Evolutionary conservation across 2,113 vertebrate species (phyloP), one percentile per base, ranked within the genome.

Genomic region (Xyrauchen texanus): DNA sequence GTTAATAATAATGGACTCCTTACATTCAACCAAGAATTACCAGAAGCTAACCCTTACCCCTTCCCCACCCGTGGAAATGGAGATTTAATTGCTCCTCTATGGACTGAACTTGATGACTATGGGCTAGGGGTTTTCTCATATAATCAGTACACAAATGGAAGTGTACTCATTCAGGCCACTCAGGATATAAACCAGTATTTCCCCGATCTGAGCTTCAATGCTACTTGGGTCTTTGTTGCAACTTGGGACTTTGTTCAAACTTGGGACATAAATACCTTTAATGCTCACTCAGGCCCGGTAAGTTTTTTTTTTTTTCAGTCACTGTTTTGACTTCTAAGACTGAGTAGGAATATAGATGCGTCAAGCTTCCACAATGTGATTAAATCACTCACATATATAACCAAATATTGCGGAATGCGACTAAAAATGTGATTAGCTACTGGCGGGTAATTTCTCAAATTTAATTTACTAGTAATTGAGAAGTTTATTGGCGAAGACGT

Each of bases 221-320:
- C 86, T 8, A 15, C 6, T 0, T 83, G 84, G 78, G 68, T 82
- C 2, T 87, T 91, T 0, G 61, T 89, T 55, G 88, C 82, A 15
- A 88, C 86, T 0, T 93, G 92, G 89, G 78, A 90, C 57, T 46
- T 13, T 0, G 89, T 88, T 11, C 81, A 81, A 8, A 85, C 80
- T 89, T 72, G 0, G 11, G n/a, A 15, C 81, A 80, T n/a, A 71
- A 71, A 45, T 34, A 57, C 0, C 0, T 52, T 45, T 71, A 44
- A 12, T 44, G 5, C 0, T 0, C 3, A 3, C 45, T 62, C 86
- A 0, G 7, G 0, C 5, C 46, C 62, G 13, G 8, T 81, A 10
- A 87, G 86, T 81, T 49, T 57, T 5, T 65, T 45, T 8, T 45
- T 7, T 65, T 11, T 6, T 34, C 8, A 58, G n/a, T 34, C 21